Evolutionary conservation across 1,140 invertebrate genomes (phyloP).

Genomic region (Pachyrhynchus sulphureomaculatus): DNA sequence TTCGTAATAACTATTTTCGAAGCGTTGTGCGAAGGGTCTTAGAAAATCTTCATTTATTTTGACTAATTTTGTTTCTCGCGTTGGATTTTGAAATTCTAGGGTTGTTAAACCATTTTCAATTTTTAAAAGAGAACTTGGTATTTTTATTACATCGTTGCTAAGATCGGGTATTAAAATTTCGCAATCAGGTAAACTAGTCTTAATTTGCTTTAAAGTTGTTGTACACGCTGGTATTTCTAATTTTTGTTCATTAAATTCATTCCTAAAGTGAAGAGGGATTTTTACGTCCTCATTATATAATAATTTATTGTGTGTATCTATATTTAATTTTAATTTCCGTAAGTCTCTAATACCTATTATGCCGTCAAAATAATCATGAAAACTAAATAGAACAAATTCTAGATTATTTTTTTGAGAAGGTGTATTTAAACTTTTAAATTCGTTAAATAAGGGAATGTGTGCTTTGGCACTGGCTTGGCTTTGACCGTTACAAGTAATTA

Average conservation of each 20-base stretch:
- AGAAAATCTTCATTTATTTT: too few relatives aligned
- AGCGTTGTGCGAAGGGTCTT: too few relatives aligned
- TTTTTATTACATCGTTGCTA: too few relatives aligned
- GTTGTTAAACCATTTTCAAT: too few relatives aligned
- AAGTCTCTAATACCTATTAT: slow-evolving; percentile 30
- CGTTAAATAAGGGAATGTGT: slow-evolving; percentile 18
- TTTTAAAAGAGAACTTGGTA: too few relatives aligned
- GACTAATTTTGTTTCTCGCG: too few relatives aligned
- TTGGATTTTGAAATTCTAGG: too few relatives aligned
- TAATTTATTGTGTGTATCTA: slow-evolving; percentile 21
- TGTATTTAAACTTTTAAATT: too few relatives aligned
- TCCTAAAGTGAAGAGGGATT: slow-evolving; percentile 14
- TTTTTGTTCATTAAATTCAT: slow-evolving; percentile 1
- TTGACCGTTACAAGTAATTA: slow-evolving; percentile 19
- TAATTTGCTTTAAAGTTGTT: background rate
- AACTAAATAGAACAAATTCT: slow-evolving; percentile 26
- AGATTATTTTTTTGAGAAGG: background rate
- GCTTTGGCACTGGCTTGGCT: slow-evolving; percentile 25
- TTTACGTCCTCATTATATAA: slow-evolving; percentile 12
- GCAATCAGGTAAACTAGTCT: background rate
- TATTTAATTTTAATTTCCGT: slow-evolving; percentile 17
- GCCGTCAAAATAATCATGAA: slow-evolving; percentile 37
- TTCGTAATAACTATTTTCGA: too few relatives aligned
- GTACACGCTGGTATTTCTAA: slow-evolving; percentile 1
- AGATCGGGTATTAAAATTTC: slow-evolving; percentile 1